Conservation (phyloP, 2,888 invertebrate species). For the Galeruca laticollis region DNA sequence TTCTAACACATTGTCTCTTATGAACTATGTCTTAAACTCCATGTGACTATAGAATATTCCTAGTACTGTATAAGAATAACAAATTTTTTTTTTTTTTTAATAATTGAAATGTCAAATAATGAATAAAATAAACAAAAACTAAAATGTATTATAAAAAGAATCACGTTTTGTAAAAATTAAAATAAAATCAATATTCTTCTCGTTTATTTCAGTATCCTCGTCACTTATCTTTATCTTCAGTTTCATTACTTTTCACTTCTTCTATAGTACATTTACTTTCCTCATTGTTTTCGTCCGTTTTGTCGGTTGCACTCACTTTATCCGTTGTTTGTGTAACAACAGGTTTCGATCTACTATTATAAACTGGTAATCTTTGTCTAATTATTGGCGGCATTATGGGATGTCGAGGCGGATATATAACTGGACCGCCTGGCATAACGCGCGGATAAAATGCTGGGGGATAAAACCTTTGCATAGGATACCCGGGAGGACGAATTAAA, state of each 20-base stretch:
- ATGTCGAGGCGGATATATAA: constrained; percentile 40
- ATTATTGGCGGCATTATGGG: constrained; percentile 33
- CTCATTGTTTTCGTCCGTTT: background rate
- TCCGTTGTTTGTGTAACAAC: constrained; percentile 6
- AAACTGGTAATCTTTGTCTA: constrained; percentile 37
- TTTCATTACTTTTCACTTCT: constrained; percentile 1
- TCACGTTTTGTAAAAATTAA: too few species aligned
- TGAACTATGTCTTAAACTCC: too few species aligned
- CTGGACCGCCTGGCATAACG: constrained; percentile 25
- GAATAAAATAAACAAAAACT: background rate
- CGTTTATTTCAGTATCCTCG: background rate
- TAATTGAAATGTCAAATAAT: background rate
- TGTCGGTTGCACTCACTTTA: background rate
- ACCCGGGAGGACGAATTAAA: constrained; percentile 26
- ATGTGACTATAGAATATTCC: too few species aligned
- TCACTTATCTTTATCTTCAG: background rate
- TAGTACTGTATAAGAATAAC: too few species aligned
- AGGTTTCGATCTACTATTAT: constrained; percentile 36
- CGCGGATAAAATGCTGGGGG: constrained; percentile 39
- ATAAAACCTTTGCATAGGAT: constrained; percentile 37
- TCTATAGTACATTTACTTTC: background rate
- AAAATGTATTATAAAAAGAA: background rate
- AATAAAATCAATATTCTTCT: background rate
- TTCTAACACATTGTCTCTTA: too few species aligned
- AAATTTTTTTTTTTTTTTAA: too few species aligned